Evolutionary conservation across 1,140 invertebrate species (phyloP), one percentile per base, ranked within the genome.

Genomic region (Scaptomyza graminum): DNA sequence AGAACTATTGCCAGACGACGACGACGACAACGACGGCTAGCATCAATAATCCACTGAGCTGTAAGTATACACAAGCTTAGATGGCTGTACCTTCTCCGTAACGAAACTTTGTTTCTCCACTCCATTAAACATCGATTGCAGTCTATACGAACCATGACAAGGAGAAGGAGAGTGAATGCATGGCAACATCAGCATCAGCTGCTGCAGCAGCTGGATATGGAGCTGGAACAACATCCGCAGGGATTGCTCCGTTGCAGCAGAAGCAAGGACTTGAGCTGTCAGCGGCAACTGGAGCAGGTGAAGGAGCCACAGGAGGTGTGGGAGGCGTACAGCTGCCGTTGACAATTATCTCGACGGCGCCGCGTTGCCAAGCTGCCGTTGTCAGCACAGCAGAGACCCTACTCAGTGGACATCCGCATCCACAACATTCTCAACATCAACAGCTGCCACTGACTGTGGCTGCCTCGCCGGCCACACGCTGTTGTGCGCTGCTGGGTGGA

Each of bases 11-110:
- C 72, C 75, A 77, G 43, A 76, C 78, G 43, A 87, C 81, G 46
- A 22, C 18, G 18, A 22, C 18, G 18, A 22, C 18, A 3, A 22
- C 18, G 18, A 90, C 91, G 59, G 90, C 82, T 12, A 80, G 93
- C 56, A 92, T 92, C 64, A 93, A 93, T 65, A 93, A 92, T 80
- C 92, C 93, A 59, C 70, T 93, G 44, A 93, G 90, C 82, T 93
- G 93, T 93, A 90, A 92, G 93, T 92, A 54, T 22, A 13, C 18
- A 4, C n/a, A n/a, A n/a, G n/a, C n/a, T n/a, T n/a, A n/a, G n/a
- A n/a, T n/a, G 18, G 18, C 18, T 22, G 18, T 22, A 31, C 28
- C 5, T 31, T 31, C 18, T 55, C 34, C 13, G 16, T 6, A 34
- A 8, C 31, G 31, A 9, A 34, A 34, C 31, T 34, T 34, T 34